phyloP scores from a whole-genome alignment of 2,888 invertebrate genomes.

The Ecdyonurus torrentis region DNA sequence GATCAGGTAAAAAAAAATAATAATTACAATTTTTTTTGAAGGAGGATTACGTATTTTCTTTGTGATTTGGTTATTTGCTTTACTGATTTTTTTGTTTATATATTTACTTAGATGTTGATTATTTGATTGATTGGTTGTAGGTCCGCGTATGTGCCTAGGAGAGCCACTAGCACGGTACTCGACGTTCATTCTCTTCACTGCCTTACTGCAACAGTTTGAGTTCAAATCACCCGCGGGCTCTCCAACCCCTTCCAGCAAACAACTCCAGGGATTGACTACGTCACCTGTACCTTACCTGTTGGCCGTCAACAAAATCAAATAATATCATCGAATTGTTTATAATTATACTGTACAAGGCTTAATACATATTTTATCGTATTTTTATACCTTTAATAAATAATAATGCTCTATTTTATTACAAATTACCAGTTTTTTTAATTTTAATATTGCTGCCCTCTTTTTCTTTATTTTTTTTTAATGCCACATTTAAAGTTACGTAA shows the following conservation, averaged over 20 bases:
- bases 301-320: too few relatives aligned
- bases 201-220: conserved; percentile 7
- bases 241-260: background rate
- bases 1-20: background rate
- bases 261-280: background rate
- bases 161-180: conserved; percentile 14
- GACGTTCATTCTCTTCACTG: conserved; percentile 12
- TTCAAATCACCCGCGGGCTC: background rate
- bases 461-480: too few relatives aligned
- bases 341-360: too few relatives aligned
- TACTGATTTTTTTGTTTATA: background rate
- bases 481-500: too few relatives aligned
- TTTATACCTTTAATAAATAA: too few relatives aligned
- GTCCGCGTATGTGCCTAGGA: conserved; percentile 14
- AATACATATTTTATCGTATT: too few relatives aligned
- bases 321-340: too few relatives aligned
- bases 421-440: too few relatives aligned
- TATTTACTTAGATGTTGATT: background rate
- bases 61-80: too few relatives aligned
- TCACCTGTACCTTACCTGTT: background rate
- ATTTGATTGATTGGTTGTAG: background rate
- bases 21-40: background rate
- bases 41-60: too few relatives aligned
- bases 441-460: too few relatives aligned
- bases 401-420: too few relatives aligned